phyloP scores from a whole-genome alignment of 2,888 invertebrate genomes.

The Hofmannophila pseudospretella region DNA sequence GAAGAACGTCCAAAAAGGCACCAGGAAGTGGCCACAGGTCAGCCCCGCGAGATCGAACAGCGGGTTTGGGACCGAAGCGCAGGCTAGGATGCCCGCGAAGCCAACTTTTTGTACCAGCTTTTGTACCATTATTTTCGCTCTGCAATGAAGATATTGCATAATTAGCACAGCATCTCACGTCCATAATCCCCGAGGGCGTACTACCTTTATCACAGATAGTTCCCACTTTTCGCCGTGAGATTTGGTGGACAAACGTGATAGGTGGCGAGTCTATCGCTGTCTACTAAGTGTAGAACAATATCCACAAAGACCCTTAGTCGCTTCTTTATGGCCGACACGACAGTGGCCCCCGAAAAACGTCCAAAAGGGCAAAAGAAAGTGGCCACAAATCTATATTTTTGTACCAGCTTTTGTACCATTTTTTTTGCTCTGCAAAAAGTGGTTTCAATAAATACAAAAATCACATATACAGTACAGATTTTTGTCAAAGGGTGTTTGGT shows the following conservation, averaged over 20 bases:
- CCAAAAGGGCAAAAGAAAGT: conserved; percentile 99
- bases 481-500: no score
- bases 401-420: conserved; percentile 92
- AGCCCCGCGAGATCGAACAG: conserved; percentile 99
- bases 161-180: no score
- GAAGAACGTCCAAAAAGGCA: conserved; percentile 99
- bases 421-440: conserved; percentile 86
- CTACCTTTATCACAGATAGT: no score
- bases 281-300: no score
- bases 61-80: conserved; percentile 99
- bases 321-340: conserved; percentile 98
- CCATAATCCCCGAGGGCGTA: no score
- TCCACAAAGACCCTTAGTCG: no score
- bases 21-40: conserved; percentile 98
- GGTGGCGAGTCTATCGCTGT: no score
- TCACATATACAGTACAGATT: no score
- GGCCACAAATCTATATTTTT: conserved; percentile 97
- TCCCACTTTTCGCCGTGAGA: no score
- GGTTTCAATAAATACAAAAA: no score
- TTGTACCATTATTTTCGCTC: conserved; percentile 91
- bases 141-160: conserved; percentile 34
- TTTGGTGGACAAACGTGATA: no score
- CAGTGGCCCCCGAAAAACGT: conserved; percentile 99
- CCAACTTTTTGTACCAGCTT: conserved; percentile 95
- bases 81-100: conserved; percentile 96